Evolutionary conservation across 2,113 vertebrate genomes (phyloP).

Genomic region (Xenus cinereus): DNA sequence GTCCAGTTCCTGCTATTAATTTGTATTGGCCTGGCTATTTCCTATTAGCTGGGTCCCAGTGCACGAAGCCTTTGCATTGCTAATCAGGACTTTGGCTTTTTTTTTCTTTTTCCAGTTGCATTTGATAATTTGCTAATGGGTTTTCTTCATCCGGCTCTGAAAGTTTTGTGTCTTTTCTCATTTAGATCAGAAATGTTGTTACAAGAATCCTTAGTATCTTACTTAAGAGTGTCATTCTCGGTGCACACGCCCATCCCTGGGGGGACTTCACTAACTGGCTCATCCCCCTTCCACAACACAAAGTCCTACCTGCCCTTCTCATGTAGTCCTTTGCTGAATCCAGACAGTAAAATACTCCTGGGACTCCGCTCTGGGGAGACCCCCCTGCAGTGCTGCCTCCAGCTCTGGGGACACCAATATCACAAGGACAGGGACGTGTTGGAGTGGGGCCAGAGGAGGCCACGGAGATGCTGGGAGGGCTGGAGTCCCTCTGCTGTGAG

Average conservation of each 20-base stretch:
- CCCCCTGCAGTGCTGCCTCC: background rate
- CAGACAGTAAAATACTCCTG: background rate
- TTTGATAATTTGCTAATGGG: background rate
- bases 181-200: background rate
- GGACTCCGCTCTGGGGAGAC: background rate
- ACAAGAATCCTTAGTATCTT: background rate
- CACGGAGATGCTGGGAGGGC: background rate
- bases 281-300: background rate
- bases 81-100: background rate
- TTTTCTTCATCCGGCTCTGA: background rate
- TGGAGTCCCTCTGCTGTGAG: background rate
- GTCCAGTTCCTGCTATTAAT: background rate
- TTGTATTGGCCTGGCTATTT: background rate
- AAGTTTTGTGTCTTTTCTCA: background rate
- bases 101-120: background rate
- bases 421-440: background rate
- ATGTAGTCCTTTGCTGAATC: background rate
- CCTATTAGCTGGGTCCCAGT: background rate
- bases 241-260: background rate
- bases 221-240: accelerated
- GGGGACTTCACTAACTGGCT: background rate
- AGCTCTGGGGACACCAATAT: background rate
- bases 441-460: background rate
- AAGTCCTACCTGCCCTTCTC: background rate
- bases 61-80: background rate